phyloP scores from a whole-genome alignment of 2,797 vertebrate genomes.

The Limnodromus scolopaceus region DNA sequence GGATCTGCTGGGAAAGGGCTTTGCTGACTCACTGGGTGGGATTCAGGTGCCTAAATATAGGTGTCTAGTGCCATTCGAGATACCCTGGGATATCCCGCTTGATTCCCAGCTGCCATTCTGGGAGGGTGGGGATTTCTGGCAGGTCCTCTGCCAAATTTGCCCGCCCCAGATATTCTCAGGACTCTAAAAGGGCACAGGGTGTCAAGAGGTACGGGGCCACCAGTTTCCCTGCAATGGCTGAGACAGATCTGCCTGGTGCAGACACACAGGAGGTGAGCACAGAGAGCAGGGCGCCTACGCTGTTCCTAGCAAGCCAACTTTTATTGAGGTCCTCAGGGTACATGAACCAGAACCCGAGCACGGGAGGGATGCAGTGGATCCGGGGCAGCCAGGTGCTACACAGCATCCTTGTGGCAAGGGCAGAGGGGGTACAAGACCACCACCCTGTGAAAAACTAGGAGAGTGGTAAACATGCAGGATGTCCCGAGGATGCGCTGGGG shows the following conservation, averaged over 20 bases:
- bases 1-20: neutral
- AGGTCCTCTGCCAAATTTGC: neutral
- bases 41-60: neutral
- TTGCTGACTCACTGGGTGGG: neutral
- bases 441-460: fast-evolving
- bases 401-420: neutral
- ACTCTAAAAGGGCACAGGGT: neutral
- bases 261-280: fast-evolving
- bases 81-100: neutral
- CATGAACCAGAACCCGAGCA: fast-evolving
- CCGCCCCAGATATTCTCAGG: fast-evolving
- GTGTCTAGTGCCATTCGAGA: neutral
- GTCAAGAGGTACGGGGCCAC: fast-evolving
- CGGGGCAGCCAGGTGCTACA: neutral
- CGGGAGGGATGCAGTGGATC: neutral
- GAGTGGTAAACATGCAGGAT: neutral
- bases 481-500: too few relatives aligned
- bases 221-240: neutral
- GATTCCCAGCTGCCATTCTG: neutral
- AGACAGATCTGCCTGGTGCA: neutral
- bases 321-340: neutral
- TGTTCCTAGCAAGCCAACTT: neutral
- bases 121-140: neutral
- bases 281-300: fast-evolving
- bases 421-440: neutral